Base-by-base conservation (phyloP, 92 coral and sea anemone genomes). In the Epizoanthus stellaris region DNA sequence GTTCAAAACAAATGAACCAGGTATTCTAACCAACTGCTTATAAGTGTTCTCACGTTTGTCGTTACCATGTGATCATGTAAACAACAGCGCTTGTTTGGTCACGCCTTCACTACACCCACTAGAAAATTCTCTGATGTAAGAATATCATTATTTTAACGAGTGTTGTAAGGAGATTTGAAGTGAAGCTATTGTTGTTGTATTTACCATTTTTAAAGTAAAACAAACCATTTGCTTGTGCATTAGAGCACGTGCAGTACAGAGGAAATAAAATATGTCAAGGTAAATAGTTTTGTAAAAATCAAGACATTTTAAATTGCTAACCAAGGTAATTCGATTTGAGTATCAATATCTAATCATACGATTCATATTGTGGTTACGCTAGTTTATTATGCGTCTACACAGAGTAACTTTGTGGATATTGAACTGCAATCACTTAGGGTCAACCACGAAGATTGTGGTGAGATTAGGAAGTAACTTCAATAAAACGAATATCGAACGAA, bases 51-150 rank as follows among this genome's bases (percentile, higher is more conserved):
- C 19, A 45, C 19, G 30, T 56, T 17, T 43, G 60, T 62, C 52
- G 83, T 79, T 21, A 4, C 83, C 83, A 79, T 54, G 71, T 23
- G 71, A 79, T 21, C 83, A 63, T 45, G 69, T 45, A 79, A 79
- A 79, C 83, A 79, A 79, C 83, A 61, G 6, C 4, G 40, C 12
- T n/a, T 79, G 72, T 79, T 79, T 79, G 83, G 83, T 79, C 83
- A 79, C 83, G 83, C 83, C 83, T 79, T 79, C 83, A 79, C 72
- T 79, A 62, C 71, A 77, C 58, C 54, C 58, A 79, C 83, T 62
- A 79, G 83, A 79, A 79, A 12, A 43, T 79, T 79, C 83, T 79
- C 59, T 79, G 83, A 79, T 62, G 58, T 63, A 62, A 62, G 70
- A 79, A 79, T 79, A 79, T 62, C 54, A 14, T 62, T 42, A 79